Conservation (phyloP, 2,888 invertebrate genomes). For the Aphelenchoides bicaudatus region DNA sequence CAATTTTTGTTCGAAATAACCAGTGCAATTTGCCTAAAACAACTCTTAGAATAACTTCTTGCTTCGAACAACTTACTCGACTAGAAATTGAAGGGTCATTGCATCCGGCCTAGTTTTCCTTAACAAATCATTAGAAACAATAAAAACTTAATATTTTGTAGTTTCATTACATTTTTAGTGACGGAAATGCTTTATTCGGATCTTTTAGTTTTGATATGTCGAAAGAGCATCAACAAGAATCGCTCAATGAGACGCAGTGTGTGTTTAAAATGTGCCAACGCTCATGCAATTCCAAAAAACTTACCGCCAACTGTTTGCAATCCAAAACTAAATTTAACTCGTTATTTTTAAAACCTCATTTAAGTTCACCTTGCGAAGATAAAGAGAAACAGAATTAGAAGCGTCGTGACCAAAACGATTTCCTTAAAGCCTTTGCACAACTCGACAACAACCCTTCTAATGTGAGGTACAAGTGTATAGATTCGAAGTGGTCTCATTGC, state of each 20-base stretch:
- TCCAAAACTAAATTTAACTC: too few species aligned
- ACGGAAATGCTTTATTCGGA: too few species aligned
- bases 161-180: too few species aligned
- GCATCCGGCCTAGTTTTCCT: constrained; percentile 88
- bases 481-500: constrained; percentile 92
- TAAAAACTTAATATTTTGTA: too few species aligned
- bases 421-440: constrained; percentile 97
- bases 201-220: too few species aligned
- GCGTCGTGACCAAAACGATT: constrained; percentile 89
- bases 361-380: constrained; percentile 99
- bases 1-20: constrained; percentile 87
- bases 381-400: constrained; percentile 93
- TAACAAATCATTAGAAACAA: too few species aligned
- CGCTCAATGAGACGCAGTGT: too few species aligned
- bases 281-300: too few species aligned
- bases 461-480: constrained; percentile 88
- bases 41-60: not conserved
- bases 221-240: too few species aligned
- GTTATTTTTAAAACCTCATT: too few species aligned
- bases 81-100: constrained; percentile 81
- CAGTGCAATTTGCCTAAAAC: constrained; percentile 80
- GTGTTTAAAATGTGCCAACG: too few species aligned
- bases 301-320: constrained; percentile 95
- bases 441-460: constrained; percentile 98
- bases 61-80: constrained; percentile 26